Base-by-base conservation (phyloP, 2,113 vertebrate genomes). In the Tetraodon nigroviridis region DNA sequence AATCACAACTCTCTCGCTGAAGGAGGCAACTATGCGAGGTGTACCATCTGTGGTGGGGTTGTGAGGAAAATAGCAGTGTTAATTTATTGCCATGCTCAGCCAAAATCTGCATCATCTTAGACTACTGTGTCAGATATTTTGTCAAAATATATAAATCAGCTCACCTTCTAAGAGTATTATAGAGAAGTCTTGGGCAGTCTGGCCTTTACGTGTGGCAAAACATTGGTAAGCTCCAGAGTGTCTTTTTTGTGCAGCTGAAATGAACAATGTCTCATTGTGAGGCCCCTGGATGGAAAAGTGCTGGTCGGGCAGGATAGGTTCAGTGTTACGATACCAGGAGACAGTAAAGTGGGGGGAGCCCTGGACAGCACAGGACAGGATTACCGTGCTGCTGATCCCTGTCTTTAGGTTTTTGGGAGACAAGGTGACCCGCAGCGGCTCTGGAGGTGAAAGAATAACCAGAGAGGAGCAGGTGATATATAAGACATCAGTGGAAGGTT, bases 391-490 rank as follows among this genome's bases (percentile, higher is more conserved):
- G 87, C 97, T 96, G 40, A 99, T 98, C 63, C 96, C 96, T 0
- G 95, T 98, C 87, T 98, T 98, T 81, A 99, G 91, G 88, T 98
- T 98, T 91, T 98, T 98, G 81, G 97, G 97, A 76, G 96, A 95
- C 79, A 99, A 90, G 60, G 94, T 96, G 83, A 98, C 95, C n/a
- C 92, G 92, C 79, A 99, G 90, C 47, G 95, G 94, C 81, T 98
- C 95, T 98, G 79, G 37, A 69, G 63, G 51, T 21, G n/a, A 21
- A 7, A 18, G 20, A 42, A 22, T 3, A 16, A 67, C 8, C 29
- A 65, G 11, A 24, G 49, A 11, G 47, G 19, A 63, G 29, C 44
- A 45, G 4, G 1, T 53, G 7, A 61, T 47, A 21, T 44, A 54
- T 45, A 64, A 21, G n/a, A 17, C 19, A 37, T 11, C 32, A 37